Evolutionary conservation across 2,113 vertebrate genomes (phyloP).

Genomic region (Mastomys coucha): DNA sequence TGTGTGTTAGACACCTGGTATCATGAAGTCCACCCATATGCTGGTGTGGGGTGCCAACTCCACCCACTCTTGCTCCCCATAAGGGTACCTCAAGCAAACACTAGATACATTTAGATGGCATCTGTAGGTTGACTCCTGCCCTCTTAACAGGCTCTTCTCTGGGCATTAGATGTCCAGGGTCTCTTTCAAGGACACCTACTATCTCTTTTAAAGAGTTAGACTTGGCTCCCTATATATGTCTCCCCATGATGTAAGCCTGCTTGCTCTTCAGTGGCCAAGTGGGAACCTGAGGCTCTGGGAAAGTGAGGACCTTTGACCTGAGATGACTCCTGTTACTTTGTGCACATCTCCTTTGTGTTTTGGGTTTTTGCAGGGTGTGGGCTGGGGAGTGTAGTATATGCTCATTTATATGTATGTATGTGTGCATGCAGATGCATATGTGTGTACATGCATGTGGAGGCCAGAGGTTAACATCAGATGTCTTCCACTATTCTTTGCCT

Average conservation of each 20-base stretch:
- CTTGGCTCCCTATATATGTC: background rate
- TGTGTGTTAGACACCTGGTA: background rate
- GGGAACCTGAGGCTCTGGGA: background rate
- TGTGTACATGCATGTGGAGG: background rate
- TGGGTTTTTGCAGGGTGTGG: background rate
- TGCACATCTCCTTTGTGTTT: background rate
- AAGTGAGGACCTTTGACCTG: background rate
- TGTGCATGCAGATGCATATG: background rate
- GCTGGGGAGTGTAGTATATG: background rate
- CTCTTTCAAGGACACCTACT: background rate
- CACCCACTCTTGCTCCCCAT: rapidly evolving
- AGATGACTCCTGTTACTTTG: background rate
- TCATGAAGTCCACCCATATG: background rate
- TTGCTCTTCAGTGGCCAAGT: background rate
- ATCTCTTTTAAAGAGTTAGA: background rate
- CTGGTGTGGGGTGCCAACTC: background rate
- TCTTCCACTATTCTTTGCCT: background rate
- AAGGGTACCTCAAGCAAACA: background rate
- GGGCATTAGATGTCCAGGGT: background rate
- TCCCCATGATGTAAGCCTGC: background rate
- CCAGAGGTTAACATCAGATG: background rate
- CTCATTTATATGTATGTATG: background rate
- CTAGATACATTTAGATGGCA: background rate
- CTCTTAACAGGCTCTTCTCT: too few relatives aligned
- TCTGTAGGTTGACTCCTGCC: background rate